Evolutionary conservation across 2,888 invertebrate genomes (phyloP).

Genomic region (Germaria angustata): DNA sequence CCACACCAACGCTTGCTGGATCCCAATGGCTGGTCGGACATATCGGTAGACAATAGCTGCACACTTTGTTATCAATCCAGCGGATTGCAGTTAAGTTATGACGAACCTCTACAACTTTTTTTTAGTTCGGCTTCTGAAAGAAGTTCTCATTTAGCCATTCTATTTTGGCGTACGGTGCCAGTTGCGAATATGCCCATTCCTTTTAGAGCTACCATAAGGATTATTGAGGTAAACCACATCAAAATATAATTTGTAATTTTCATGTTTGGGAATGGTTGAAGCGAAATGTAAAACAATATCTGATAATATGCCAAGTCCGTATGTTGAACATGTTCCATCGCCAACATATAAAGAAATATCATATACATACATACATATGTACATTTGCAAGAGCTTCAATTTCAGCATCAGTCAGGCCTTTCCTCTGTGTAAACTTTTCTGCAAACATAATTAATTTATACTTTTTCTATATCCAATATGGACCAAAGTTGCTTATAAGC

Average conservation of each 20-base stretch:
- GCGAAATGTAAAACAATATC: conserved; percentile 5
- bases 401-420: no score
- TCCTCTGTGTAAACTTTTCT: no score
- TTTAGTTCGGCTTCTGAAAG: no score
- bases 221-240: conserved; percentile 2
- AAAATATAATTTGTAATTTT: not conserved
- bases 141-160: conserved; percentile 6
- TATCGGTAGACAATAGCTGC: conserved; percentile 2
- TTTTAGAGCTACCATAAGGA: conserved; percentile 3
- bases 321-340: no score
- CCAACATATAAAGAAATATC: no score
- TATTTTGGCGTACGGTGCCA: not conserved
- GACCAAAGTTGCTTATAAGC: no score
- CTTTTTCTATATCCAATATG: no score
- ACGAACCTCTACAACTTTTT: not conserved
- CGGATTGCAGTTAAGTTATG: not conserved
- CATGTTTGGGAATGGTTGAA: not conserved
- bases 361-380: no score
- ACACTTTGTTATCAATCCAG: conserved; percentile 20
- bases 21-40: not conserved
- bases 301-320: no score
- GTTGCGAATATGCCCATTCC: conserved; percentile 2
- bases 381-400: no score
- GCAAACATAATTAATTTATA: no score
- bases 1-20: no score